These are phyloP conservation scores for Guaruba guarouba DNA, from an alignment of 2,113 vertebrate species.

Conservation along the genomic window DNA sequence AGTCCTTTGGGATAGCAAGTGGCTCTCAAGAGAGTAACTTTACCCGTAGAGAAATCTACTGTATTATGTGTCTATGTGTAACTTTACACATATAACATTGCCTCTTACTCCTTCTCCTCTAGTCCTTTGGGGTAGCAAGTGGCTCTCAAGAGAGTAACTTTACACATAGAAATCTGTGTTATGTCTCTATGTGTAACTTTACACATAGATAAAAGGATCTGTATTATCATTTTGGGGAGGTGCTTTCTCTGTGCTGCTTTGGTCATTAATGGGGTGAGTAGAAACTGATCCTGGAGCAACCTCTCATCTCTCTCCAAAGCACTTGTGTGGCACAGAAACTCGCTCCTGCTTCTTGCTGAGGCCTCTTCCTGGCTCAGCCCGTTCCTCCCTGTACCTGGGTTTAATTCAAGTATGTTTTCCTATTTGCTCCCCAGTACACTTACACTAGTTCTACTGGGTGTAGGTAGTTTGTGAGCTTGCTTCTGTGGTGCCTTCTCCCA, in stretches of 20 bases:
- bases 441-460: neutral
- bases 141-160: too few species aligned
- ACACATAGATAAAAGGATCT: neutral
- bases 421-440: accelerated
- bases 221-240: neutral
- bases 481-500: neutral
- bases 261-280: neutral
- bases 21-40: too few species aligned
- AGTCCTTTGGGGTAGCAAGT: too few species aligned
- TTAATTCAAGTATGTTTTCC: neutral
- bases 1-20: too few species aligned
- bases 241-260: neutral
- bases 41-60: neutral
- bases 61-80: neutral
- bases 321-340: neutral
- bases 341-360: neutral
- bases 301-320: neutral
- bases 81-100: too few species aligned
- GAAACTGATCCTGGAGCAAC: neutral
- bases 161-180: too few species aligned
- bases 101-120: too few species aligned
- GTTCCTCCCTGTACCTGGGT: neutral
- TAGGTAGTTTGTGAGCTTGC: neutral
- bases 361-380: neutral
- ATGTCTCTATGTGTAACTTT: neutral